Conservation (phyloP, 1,140 invertebrate genomes). For the Pogonomyrmex barbatus region DNA sequence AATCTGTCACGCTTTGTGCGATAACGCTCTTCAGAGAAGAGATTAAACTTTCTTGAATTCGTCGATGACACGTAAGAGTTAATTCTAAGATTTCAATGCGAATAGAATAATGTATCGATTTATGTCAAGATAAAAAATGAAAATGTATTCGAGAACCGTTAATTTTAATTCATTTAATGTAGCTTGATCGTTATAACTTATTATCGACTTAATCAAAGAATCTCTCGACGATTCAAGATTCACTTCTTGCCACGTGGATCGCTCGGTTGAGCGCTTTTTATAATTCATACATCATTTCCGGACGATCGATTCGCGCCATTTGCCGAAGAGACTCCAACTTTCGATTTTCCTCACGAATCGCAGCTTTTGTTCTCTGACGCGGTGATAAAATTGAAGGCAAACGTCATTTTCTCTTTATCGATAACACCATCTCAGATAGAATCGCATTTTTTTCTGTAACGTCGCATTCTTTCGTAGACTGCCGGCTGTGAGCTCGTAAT, state of each 20-base stretch:
- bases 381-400: not conserved
- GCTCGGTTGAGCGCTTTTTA: slow-evolving; percentile 16
- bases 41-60: not conserved
- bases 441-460: slow-evolving; percentile 4
- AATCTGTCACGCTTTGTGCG: not conserved
- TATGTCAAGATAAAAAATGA: not conserved
- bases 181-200: not conserved
- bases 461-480: not conserved
- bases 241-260: not conserved
- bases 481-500: not conserved
- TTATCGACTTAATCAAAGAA: slow-evolving; percentile 11
- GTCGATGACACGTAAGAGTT: too few species aligned
- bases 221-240: not conserved
- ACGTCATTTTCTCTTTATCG: slow-evolving; percentile 10
- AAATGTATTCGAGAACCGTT: not conserved
- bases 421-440: not conserved
- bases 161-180: not conserved
- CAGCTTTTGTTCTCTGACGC: not conserved
- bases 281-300: slow-evolving; percentile 38
- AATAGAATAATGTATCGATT: not conserved
- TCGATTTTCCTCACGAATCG: not conserved
- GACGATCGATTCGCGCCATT: slow-evolving; percentile 30
- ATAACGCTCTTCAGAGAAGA: not conserved
- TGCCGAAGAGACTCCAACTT: not conserved
- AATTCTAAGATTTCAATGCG: not conserved